Evolutionary conservation across 2,797 vertebrate genomes (phyloP), one percentile per base, ranked within the genome.

Genomic region (Sebastes dallii): DNA sequence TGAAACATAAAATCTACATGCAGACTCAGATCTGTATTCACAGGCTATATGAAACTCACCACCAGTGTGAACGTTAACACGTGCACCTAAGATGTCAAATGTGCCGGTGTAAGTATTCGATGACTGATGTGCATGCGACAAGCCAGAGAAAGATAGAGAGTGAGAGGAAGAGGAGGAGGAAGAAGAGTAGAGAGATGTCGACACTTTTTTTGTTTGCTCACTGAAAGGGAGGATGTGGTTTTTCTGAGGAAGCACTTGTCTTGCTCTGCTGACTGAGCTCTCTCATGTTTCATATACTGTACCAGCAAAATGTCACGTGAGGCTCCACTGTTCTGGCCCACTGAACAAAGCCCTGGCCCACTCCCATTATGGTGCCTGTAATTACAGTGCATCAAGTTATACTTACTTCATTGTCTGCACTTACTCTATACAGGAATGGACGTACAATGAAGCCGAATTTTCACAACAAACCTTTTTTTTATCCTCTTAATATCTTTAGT

Each of bases 171-270:
- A 52, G 13, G 34, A 18, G 50, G 20, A 6, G 18, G 46, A 71
- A 13, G 9, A 69, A 54, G 20, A 61, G 18, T 8, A 27, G 4
- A 58, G 36, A 59, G 13, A 70, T 22, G 9, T 69, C 75, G 52
- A 65, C n/a, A 20, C 3, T 2, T 78, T 68, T 80, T 65, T 6
- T 64, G 2, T 73, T 70, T 55, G 60, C 58, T 69, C 27, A 30
- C 18, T 71, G 4, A 75, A 42, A 59, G 72, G 75, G 85, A 88
- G 91, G 84, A 89, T 88, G 93, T 91, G 92, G 92, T 79, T 90
- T 90, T 92, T 91, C 85, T 79, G 72, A 86, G 78, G 84, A 93
- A 88, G 75, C 61, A 66, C 16, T 86, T 75, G 67, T 85, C 62
- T 72, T 80, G 74, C 78, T 75, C 46, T 85, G 81, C 84, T 91